phyloP scores from a whole-genome alignment of 2,113 vertebrate genomes.

The Penelope pileata region DNA sequence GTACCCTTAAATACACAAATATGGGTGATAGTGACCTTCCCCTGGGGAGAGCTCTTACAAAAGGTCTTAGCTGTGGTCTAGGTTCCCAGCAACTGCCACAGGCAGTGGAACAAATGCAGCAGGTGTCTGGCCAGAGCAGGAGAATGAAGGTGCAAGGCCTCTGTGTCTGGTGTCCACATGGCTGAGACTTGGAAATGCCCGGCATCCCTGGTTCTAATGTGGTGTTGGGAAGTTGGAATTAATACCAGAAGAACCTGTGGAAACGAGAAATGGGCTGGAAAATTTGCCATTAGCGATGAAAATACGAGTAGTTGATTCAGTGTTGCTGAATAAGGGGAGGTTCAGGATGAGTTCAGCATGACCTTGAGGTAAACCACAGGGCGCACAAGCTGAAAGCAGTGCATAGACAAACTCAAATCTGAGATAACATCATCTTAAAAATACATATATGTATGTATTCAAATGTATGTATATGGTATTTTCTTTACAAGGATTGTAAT shows the following conservation, averaged over 20 bases:
- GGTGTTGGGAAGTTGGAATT: background rate
- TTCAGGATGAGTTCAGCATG: background rate
- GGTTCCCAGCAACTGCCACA: accelerated
- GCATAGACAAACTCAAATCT: background rate
- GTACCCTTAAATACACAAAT: background rate
- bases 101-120: background rate
- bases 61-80: background rate
- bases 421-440: background rate
- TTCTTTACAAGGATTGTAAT: background rate
- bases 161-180: background rate
- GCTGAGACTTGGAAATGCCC: background rate
- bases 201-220: background rate
- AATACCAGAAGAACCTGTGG: background rate
- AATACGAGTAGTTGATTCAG: background rate
- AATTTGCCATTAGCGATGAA: background rate
- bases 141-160: accelerated
- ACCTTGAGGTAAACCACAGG: background rate
- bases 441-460: background rate
- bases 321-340: background rate
- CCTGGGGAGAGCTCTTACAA: accelerated
- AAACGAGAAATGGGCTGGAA: background rate
- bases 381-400: background rate
- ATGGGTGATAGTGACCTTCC: background rate
- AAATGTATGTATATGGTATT: background rate
- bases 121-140: background rate